Conservation (phyloP, 2,797 vertebrate genomes). For the Gobio occitaniae region DNA sequence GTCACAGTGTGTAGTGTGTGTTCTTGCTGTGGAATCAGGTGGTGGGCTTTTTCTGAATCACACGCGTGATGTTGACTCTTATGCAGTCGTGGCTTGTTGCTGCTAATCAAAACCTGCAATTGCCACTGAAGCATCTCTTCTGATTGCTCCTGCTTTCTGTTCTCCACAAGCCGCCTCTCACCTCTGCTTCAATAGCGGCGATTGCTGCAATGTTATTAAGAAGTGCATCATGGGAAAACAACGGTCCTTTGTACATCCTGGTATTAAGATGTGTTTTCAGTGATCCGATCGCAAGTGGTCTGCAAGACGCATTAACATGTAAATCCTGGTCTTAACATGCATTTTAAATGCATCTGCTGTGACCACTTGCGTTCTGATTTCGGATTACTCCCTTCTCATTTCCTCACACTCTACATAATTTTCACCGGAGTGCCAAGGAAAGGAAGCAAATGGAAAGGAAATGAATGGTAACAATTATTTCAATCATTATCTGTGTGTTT, state of each 20-base stretch:
- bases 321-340: background rate
- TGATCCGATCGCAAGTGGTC: background rate
- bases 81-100: slow-evolving; percentile 8
- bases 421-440: background rate
- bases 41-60: slow-evolving; percentile 44
- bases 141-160: slow-evolving; percentile 17
- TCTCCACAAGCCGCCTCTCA: background rate
- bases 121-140: slow-evolving; percentile 9
- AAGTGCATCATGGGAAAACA: background rate
- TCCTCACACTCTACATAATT: too few relatives aligned
- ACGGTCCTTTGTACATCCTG: background rate
- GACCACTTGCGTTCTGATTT: background rate
- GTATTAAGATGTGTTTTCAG: background rate
- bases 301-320: background rate
- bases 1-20: slow-evolving; percentile 9
- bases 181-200: background rate
- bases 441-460: background rate
- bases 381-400: too few relatives aligned
- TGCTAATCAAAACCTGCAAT: slow-evolving; percentile 14
- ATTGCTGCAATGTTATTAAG: background rate
- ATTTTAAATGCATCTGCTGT: background rate
- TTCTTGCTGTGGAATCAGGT: slow-evolving; percentile 40
- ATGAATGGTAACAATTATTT: background rate
- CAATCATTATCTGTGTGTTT: too few relatives aligned
- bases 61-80: slow-evolving; percentile 13